Percentiles rank a stretch among this genome's conserved stretches.
Evolutionary conservation across 2,797 vertebrate species (phyloP).

Genomic region (Pseudochirops cupreus): DNA sequence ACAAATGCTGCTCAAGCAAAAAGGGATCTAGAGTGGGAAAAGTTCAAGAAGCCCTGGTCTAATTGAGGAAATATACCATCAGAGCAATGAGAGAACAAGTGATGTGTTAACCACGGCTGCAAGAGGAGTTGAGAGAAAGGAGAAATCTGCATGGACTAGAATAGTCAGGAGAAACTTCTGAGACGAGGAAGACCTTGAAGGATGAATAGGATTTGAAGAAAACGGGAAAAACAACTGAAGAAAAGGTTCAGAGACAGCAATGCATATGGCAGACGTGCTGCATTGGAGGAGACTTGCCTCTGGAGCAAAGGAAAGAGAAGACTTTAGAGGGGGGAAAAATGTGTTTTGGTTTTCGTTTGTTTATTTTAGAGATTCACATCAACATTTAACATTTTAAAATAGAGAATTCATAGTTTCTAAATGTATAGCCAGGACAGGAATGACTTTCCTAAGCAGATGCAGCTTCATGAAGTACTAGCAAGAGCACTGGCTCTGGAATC

Average conservation of each 20-base stretch:
- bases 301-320: slow-evolving; percentile 20
- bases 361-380: slow-evolving; percentile 13
- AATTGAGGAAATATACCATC: slow-evolving; percentile 20
- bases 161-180: not conserved
- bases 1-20: too few species aligned
- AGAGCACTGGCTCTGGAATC: not conserved
- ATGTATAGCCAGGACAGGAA: not conserved
- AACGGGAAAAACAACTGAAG: not conserved
- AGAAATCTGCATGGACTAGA: not conserved
- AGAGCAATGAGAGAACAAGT: not conserved
- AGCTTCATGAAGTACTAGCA: not conserved
- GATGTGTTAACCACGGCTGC: slow-evolving; percentile 1
- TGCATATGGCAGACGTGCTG: not conserved
- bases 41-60: too few species aligned
- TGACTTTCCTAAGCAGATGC: not conserved
- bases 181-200: not conserved
- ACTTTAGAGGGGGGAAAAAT: not conserved
- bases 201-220: slow-evolving; percentile 22
- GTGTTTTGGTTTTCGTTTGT: slow-evolving; percentile 12
- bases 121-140: not conserved
- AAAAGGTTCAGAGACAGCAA: not conserved
- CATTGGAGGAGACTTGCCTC: not conserved
- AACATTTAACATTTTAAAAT: slow-evolving; percentile 1
- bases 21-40: too few species aligned
- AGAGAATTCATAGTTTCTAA: not conserved